Base-by-base conservation (phyloP, 2,113 vertebrate species). In the Ageneiosus marmoratus region DNA sequence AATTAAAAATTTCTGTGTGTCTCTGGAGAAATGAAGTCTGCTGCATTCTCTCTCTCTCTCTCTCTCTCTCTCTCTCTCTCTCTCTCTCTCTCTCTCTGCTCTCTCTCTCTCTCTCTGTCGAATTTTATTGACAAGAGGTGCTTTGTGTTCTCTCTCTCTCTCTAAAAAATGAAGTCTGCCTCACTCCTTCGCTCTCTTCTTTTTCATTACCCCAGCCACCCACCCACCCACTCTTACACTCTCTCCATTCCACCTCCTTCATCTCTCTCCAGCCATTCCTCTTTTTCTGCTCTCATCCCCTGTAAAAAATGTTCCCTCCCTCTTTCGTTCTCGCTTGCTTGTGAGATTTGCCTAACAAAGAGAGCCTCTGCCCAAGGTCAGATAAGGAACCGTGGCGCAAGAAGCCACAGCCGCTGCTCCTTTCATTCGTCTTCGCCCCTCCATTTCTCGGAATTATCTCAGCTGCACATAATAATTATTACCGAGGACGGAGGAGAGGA, bases 331-430 rank as follows among this genome's bases (percentile, higher is more conserved):
- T 92, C 91, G 86, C 90, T 92, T 89, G 90, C 92, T 93, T 92
- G 91, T 93, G 93, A 93, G 94, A 95, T 95, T 95, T 95, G 94
- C 94, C 92, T 95, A 94, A 95, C 94, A 95, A 95, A 94, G 93
- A 93, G 92, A 91, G 91, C 90, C 90, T 95, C 94, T 95, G 94
- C 94, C 93, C 93, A 95, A 95, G 93, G 94, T 95, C 93, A 95
- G 94, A 95, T 95, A 95, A 95, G 93, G 72, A 93, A 93, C 92
- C 91, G 91, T 87, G 93, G 92, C 92, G 91, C 91, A 93, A 94
- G 93, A 93, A 94, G 91, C 92, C 92, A 92, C 91, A 90, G 91
- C 91, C 89, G 91, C 92, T 89, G 91, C 89, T 92, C 92, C 92
- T 93, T 94, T 95, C 93, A 94, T 94, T 92, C 91, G 87, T 88